phyloP scores from a whole-genome alignment of 2,113 vertebrate species.

The Gnathonemus echidnorhynchus region DNA sequence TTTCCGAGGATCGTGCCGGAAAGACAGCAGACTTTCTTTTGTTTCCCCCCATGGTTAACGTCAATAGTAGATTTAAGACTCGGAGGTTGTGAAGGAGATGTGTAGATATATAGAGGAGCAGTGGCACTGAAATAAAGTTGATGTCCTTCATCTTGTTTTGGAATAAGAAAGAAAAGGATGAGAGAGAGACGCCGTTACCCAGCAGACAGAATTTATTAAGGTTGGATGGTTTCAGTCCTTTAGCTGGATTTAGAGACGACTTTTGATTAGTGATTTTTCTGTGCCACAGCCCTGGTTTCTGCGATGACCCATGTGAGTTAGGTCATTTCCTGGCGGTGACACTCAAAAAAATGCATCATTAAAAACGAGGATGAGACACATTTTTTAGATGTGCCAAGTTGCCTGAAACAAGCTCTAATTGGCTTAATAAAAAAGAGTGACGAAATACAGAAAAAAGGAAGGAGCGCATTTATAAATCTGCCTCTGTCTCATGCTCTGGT shows the following conservation, averaged over 20 bases:
- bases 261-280: not conserved
- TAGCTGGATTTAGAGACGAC: not conserved
- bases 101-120: not conserved
- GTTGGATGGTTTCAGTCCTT: not conserved
- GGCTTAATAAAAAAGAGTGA: conserved; percentile 50
- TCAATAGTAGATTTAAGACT: not conserved
- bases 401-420: conserved; percentile 61
- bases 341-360: not conserved
- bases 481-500: not conserved
- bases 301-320: not conserved
- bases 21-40: not conserved
- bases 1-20: not conserved
- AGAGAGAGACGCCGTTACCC: not conserved
- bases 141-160: not conserved
- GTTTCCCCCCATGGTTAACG: not conserved
- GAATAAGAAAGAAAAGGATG: not conserved
- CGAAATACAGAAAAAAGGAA: conserved; percentile 8
- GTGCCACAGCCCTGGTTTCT: not conserved
- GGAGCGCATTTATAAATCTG: not conserved
- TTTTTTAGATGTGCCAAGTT: conserved; percentile 57
- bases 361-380: conserved; percentile 39
- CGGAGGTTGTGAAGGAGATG: not conserved
- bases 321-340: not conserved
- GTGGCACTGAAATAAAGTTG: not conserved
- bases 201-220: not conserved